Percentiles rank a stretch among this genome's conserved stretches.
phyloP scores from a whole-genome alignment of 2,113 vertebrate species.

The Coptodon bakossiorum region DNA sequence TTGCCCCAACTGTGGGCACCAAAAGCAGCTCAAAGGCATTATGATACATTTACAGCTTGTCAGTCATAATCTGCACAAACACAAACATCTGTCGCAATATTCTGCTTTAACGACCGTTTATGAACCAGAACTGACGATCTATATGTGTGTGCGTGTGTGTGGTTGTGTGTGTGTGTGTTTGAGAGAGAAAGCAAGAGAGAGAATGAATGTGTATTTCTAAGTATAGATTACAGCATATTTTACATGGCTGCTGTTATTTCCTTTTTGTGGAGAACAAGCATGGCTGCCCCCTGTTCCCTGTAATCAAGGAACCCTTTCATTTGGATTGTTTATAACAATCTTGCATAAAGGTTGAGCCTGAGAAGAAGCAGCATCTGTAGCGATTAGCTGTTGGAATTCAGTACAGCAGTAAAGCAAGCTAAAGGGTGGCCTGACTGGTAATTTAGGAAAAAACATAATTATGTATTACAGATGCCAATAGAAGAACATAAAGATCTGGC shows the following conservation, averaged over 20 bases:
- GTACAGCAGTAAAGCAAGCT: not conserved
- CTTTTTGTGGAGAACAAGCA: not conserved
- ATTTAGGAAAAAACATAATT: constrained; percentile 5
- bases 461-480: not conserved
- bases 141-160: not conserved
- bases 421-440: constrained; percentile 3
- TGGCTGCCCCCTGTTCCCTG: not conserved
- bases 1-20: not conserved
- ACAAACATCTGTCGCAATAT: not conserved
- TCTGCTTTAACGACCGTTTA: not conserved
- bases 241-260: not conserved
- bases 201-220: not conserved
- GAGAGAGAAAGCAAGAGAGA: not conserved
- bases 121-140: not conserved
- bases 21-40: not conserved
- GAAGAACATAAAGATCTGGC: constrained; percentile 5
- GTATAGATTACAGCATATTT: not conserved
- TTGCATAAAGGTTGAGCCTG: not conserved
- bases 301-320: not conserved
- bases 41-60: not conserved
- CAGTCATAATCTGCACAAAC: not conserved
- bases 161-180: not conserved
- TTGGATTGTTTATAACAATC: not conserved
- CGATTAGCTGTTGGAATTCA: constrained; percentile 8
- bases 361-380: not conserved